These are phyloP conservation scores for Congeria kusceri DNA, from an alignment of 2,888 invertebrate genomes.

Conservation along the genomic window DNA sequence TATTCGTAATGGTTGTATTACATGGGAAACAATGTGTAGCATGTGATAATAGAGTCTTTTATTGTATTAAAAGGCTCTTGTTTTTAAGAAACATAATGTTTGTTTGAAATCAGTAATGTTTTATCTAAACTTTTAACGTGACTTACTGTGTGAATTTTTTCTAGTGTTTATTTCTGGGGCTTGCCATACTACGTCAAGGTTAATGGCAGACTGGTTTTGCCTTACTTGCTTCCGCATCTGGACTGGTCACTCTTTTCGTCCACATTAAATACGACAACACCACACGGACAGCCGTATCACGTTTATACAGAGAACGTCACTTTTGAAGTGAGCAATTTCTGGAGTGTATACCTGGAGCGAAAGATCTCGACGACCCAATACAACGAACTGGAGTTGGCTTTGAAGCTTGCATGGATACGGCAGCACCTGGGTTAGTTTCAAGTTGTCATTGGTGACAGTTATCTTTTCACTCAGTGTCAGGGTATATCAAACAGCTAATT, in stretches of 20 bases:
- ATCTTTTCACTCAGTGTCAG: too few relatives aligned
- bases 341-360: conserved; percentile 58
- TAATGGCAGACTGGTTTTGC: conserved; percentile 49
- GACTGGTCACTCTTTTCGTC: conserved; percentile 51
- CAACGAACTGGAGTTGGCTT: conserved; percentile 44
- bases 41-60: too few relatives aligned
- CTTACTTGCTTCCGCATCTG: conserved; percentile 33
- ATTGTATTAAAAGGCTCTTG: too few relatives aligned
- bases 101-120: too few relatives aligned
- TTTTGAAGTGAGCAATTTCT: conserved; percentile 33
- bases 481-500: too few relatives aligned
- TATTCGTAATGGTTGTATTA: too few relatives aligned
- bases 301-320: conserved; percentile 20
- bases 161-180: conserved; percentile 38
- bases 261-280: conserved; percentile 38
- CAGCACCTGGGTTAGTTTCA: conserved; percentile 60
- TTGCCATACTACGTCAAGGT: conserved; percentile 65
- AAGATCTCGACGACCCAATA: conserved; percentile 61
- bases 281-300: conserved; percentile 41
- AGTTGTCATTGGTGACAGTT: too few relatives aligned
- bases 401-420: conserved; percentile 59
- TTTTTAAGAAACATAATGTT: too few relatives aligned
- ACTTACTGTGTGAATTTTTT: too few relatives aligned
- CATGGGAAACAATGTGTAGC: too few relatives aligned
- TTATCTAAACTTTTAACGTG: too few relatives aligned